Evolutionary conservation across 2,113 vertebrate genomes (phyloP).

Genomic region (Mixornis gularis): DNA sequence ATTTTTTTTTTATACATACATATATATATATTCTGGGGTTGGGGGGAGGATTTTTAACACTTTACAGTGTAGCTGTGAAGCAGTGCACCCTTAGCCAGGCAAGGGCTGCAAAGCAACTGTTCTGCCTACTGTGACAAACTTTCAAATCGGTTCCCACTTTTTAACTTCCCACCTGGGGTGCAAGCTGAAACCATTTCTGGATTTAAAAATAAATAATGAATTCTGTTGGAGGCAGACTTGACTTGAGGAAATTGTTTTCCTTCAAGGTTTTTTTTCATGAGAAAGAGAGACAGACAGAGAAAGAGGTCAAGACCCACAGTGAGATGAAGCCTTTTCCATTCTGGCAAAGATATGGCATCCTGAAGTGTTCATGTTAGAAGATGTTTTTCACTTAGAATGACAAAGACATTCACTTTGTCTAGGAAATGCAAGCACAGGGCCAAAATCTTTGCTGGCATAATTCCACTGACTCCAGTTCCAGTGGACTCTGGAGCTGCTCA

Average conservation of each 20-base stretch:
- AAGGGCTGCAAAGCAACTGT: conserved; percentile 93
- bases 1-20: conserved; percentile 75
- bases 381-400: conserved; percentile 7
- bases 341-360: conserved; percentile 9
- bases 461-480: not conserved
- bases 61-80: conserved; percentile 84
- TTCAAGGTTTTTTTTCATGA: not conserved
- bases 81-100: conserved; percentile 81
- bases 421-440: not conserved
- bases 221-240: conserved; percentile 87
- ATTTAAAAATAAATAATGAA: conserved; percentile 64
- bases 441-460: not conserved
- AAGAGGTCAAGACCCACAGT: conserved; percentile 45
- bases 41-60: conserved; percentile 80
- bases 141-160: conserved; percentile 73
- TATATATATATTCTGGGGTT: conserved; percentile 81
- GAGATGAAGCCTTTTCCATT: conserved; percentile 42
- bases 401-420: conserved; percentile 14
- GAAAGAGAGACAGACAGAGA: not conserved
- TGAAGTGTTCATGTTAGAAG: not conserved
- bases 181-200: conserved; percentile 82
- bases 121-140: conserved; percentile 90
- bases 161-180: conserved; percentile 86
- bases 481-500: not conserved
- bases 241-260: conserved; percentile 76